A percentile compares a stretch with the other conserved stretches of the same genome.
These are phyloP conservation scores for Conchocele bisecta DNA, from an alignment of 2,888 invertebrate genomes.

Conservation along the genomic window DNA sequence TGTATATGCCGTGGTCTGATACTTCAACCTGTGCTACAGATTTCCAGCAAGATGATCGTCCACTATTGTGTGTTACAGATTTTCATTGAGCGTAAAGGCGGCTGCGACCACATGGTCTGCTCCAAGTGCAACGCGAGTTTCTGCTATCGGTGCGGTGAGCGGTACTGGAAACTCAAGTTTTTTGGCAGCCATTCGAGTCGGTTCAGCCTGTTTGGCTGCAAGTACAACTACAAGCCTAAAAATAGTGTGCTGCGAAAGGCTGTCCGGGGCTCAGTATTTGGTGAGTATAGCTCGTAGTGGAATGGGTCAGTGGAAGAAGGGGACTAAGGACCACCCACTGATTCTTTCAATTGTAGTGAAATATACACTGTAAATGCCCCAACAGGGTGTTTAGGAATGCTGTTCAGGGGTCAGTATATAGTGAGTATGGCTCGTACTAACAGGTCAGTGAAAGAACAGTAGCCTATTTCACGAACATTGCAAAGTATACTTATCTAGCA, in stretches of 20 bases:
- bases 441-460: too few species aligned
- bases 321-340: too few species aligned
- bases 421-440: too few species aligned
- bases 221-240: constrained; percentile 81
- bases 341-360: too few species aligned
- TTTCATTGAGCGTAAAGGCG: constrained; percentile 82
- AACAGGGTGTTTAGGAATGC: not conserved
- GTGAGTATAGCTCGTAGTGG: too few species aligned
- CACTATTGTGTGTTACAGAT: constrained; percentile 78
- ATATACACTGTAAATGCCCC: not conserved
- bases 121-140: constrained; percentile 81
- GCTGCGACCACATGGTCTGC: constrained; percentile 84
- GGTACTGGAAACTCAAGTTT: constrained; percentile 77
- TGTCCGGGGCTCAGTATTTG: constrained; percentile 81
- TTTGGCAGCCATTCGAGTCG: constrained; percentile 82
- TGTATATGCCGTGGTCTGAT: too few species aligned
- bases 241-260: constrained; percentile 77
- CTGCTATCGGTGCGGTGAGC: constrained; percentile 83
- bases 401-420: not conserved
- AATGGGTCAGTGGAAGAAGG: too few species aligned
- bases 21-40: too few species aligned
- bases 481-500: too few species aligned
- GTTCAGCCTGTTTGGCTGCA: constrained; percentile 82
- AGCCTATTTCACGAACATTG: too few species aligned
- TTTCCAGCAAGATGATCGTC: too few species aligned